Base-by-base conservation (phyloP, 2,888 invertebrate species). In the Schrankia costaestrigalis region DNA sequence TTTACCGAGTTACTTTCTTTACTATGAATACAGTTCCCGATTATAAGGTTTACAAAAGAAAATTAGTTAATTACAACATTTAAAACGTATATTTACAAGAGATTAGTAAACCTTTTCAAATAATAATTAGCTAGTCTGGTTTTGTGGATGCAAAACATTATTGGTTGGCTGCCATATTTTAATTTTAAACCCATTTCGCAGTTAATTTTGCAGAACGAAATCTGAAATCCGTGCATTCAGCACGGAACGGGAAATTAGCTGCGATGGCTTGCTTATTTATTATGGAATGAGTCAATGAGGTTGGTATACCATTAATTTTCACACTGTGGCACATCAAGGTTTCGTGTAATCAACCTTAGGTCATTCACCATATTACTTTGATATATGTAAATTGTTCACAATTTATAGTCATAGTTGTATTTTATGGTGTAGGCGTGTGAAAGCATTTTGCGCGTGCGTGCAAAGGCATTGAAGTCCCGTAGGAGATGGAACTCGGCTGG, bases 401-500 rank as follows among this genome's bases (percentile, higher is more conserved):
- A 37, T 42, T 40, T 27, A 35, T 26, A 31, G 41, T 29, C 26
- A 29, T 21, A 31, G 27, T 23, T 26, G 35, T 49, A 39, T 32
- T 15, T 31, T 24, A 26, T 29, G 22, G 26, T 30, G 36, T 48
- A 50, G 48, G 39, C 55, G 33, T 40, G 51, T 32, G 25, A 43
- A 46, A 26, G 41, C 26, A 51, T 53, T 46, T 57, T 56, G 58
- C 58, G 60, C 64, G 56, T 68, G 59, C 61, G 64, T 63, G 60
- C 49, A 46, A 40, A 46, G 50, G 47, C 49, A 46, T 39, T 38
- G 46, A 58, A 57, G 44, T 75, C 79, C 74, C 75, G 39, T 21
- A 63, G 76, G 76, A 72, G 53, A 49, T 47, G 51, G 56, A 57
- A 56, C 62, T 56, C 60, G 67, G 49, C 71, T 70, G 74, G 69